Conservation (phyloP, 92 coral and sea anemone species). For the Phenganax stokvisi region DNA sequence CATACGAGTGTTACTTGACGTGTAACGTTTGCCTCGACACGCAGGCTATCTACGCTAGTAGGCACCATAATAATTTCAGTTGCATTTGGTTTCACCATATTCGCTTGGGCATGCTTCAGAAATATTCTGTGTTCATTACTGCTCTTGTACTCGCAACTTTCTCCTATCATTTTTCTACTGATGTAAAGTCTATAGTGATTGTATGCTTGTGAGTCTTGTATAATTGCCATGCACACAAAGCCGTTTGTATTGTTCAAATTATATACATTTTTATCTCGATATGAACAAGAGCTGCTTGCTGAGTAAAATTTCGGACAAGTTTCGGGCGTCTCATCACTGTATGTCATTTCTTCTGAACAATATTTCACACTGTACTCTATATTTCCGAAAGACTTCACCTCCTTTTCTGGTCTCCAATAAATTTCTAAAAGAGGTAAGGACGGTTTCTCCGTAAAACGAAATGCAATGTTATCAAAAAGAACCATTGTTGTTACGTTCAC, state of each 20-base stretch:
- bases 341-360: background rate
- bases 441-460: background rate
- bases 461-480: background rate
- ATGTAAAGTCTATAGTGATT: background rate
- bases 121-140: background rate
- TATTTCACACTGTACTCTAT: background rate
- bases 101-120: background rate
- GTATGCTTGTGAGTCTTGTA: too few relatives aligned
- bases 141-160: background rate
- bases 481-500: background rate
- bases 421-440: background rate
- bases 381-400: background rate
- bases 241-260: conserved; percentile 18
- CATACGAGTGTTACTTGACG: conserved; percentile 5
- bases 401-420: conserved; percentile 12
- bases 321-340: background rate
- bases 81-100: background rate
- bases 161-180: background rate
- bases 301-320: background rate
- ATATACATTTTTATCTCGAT: conserved; percentile 8
- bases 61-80: conserved; percentile 8
- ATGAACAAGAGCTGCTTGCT: conserved; percentile 8
- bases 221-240: conserved; percentile 9
- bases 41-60: background rate
- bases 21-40: background rate